Evolutionary conservation across 35 echinoderm and acorn worm genomes (phyloP), one percentile per base, ranked within the genome.

Genomic region (Patiria miniata): DNA sequence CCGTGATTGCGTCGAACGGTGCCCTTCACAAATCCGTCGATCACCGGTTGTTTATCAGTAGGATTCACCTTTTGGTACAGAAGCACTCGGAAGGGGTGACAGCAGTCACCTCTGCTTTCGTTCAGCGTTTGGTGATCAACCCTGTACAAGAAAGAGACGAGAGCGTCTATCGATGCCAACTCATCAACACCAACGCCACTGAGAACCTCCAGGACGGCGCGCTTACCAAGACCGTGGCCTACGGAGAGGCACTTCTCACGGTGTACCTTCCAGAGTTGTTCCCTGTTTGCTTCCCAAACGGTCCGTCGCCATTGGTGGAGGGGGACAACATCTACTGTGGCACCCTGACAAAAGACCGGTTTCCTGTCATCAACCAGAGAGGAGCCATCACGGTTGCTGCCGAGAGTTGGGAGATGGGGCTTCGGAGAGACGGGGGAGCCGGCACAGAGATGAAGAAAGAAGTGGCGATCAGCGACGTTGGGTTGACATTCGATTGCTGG

Each of bases 81-180:
- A 73, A 73, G 26, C 65, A 73, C 26, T 4, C 29, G 2, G 65
- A 73, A 7, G 65, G 34, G 65, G 65, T 73, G 34, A 34, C 65
- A 10, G 7, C 1, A 22, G 29, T 73, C 65, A 73, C 65, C 65
- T 73, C 65, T 2, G 65, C 65, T 23, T 73, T 6, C 15, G 65
- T 73, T 18, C 65, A 73, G 65, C 19, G 65, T 73, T 73, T 73
- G 15, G 65, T 73, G 23, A 73, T 73, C 65, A 73, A 73, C 65
- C 65, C 65, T 6, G 65, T 73, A 32, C 18, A 73, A 34, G 65
- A 73, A 23, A 26, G 65, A 28, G 65, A 73, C 26, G 65, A 73
- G 26, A 73, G 65, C 26, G 65, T 73, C 65, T 73, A 73, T 8
- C 65, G 65, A 73, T 73, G 65, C 8, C 65, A 73, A 30, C 65